Percentiles rank a stretch among this genome's conserved stretches.
Conservation (phyloP, 1,140 invertebrate genomes). For the Caenorhabditis tropicalis region DNA sequence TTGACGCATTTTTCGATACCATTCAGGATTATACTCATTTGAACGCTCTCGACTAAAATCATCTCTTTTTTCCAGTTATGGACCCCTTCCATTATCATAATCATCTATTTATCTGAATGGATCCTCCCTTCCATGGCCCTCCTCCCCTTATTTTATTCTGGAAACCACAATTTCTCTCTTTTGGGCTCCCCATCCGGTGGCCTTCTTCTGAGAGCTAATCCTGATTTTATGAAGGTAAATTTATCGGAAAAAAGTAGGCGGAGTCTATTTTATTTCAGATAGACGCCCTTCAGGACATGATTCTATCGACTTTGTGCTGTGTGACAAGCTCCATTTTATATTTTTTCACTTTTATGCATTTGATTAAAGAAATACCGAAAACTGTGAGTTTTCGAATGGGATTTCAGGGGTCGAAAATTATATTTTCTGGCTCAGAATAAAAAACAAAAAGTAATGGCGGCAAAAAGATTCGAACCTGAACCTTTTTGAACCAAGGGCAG, state of each 20-base stretch:
- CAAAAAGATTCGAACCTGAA: neutral
- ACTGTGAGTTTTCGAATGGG: no score
- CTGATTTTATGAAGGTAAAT: conserved; percentile 9
- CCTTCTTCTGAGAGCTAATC: neutral
- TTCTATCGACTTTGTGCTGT: neutral
- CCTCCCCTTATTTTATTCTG: neutral
- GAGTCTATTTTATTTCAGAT: neutral
- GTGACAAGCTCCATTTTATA: neutral
- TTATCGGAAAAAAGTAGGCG: no score
- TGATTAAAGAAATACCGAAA: neutral
- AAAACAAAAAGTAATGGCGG: neutral
- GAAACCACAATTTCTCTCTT: neutral
- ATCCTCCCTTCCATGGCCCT: neutral
- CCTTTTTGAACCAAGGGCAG: no score
- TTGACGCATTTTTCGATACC: no score
- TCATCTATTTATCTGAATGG: neutral
- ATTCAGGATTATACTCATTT: no score
- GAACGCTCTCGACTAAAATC: no score
- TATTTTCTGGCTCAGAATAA: no score
- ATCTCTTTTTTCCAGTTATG: conserved; percentile 1
- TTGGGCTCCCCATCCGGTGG: neutral
- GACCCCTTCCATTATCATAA: neutral
- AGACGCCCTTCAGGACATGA: neutral
- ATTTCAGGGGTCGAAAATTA: no score
- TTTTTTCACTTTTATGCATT: neutral